Conservation (phyloP, 2,113 vertebrate species). For the Syrmaticus mikado region DNA sequence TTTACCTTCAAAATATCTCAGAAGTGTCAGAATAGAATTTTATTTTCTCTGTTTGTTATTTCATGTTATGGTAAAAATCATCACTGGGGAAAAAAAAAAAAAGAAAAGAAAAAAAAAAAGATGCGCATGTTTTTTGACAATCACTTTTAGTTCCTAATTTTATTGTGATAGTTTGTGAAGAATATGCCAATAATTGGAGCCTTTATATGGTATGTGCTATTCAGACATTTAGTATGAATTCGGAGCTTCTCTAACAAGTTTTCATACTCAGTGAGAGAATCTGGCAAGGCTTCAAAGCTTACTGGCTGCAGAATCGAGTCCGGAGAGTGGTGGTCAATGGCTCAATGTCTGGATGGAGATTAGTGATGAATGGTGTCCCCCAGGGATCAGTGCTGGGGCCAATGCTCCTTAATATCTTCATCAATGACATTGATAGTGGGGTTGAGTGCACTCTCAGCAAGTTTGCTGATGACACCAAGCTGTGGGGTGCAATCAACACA, state of each 20-base stretch:
- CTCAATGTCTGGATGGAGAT: too few species aligned
- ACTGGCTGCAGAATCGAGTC: too few species aligned
- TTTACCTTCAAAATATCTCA: slow-evolving; percentile 6
- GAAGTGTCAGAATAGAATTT: not conserved
- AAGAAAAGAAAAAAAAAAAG: not conserved
- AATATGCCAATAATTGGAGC: not conserved
- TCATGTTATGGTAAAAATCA: not conserved
- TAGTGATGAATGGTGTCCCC: too few species aligned
- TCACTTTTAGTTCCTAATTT: not conserved
- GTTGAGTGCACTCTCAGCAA: too few species aligned
- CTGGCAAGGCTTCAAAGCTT: not conserved
- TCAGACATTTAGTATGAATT: not conserved
- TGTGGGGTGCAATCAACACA: too few species aligned
- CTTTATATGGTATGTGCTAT: accelerated
- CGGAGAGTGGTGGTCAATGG: too few species aligned
- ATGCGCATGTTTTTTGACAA: not conserved
- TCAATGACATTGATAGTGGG: too few species aligned
- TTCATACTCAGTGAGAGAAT: not conserved
- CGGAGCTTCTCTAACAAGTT: not conserved
- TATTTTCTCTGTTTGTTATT: not conserved
- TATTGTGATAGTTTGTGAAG: not conserved
- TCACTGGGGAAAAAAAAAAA: not conserved
- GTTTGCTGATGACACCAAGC: too few species aligned
- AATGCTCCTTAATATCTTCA: too few species aligned
- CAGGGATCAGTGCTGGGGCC: too few species aligned